Evolutionary conservation across 64 coral and sea anemone species (phyloP).

Genomic region (Trachythela sp.): DNA sequence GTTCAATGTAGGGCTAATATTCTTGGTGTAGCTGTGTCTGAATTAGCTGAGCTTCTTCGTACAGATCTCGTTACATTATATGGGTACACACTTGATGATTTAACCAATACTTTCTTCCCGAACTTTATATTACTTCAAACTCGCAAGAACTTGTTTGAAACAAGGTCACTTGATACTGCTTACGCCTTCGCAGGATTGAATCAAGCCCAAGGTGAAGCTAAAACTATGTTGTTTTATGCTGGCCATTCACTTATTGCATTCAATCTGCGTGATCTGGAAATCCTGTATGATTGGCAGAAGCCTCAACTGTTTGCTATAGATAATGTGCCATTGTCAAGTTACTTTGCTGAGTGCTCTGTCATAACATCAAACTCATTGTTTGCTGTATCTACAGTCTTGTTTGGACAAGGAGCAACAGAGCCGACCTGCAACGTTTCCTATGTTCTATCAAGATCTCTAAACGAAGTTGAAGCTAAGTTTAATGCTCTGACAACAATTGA

Average conservation of each 20-base stretch:
- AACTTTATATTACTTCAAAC: background rate
- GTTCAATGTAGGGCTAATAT: background rate
- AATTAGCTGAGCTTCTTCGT: constrained; percentile 2
- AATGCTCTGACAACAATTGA: background rate
- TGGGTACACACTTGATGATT: background rate
- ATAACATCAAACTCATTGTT: background rate
- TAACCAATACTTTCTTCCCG: background rate
- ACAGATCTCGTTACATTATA: background rate
- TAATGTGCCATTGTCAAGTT: background rate
- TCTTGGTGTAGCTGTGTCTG: background rate
- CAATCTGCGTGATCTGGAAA: constrained; percentile 3
- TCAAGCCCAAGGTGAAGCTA: background rate
- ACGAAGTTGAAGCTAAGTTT: background rate
- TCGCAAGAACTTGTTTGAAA: background rate
- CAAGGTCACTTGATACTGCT: background rate
- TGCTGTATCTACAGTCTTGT: background rate
- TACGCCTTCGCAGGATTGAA: background rate
- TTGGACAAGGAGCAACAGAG: background rate
- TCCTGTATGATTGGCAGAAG: background rate
- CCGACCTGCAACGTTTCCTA: background rate
- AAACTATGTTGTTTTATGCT: constrained; percentile 2
- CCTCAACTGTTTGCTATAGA: constrained; percentile 11
- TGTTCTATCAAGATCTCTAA: background rate
- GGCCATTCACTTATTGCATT: background rate
- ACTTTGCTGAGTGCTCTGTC: background rate